Evolutionary conservation across 2,113 vertebrate genomes (phyloP), one percentile per base, ranked within the genome.

Genomic region (Stegastes partitus): DNA sequence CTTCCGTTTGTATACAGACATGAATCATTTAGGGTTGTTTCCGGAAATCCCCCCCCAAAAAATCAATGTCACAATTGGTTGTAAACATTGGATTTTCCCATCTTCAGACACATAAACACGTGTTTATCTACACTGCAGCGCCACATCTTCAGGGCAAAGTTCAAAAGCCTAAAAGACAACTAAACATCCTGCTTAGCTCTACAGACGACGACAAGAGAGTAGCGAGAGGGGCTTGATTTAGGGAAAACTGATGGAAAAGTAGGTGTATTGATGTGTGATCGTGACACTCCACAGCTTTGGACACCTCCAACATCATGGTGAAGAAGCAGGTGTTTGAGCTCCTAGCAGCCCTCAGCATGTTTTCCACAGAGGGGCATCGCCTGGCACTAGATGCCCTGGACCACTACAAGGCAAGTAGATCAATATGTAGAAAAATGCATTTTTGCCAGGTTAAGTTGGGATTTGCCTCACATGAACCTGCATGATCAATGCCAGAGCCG

Each of bases 251-350:
- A 54, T 25, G 8, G 11, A 11, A 26, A 61, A 64, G 51, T 11
- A 31, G 25, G 15, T n/a, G 15, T 51, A 21, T 0, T 77, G 22
- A 84, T 73, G 65, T 28, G 15, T 85, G 44, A 26, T 70, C 53
- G 21, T 85, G 64, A 65, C 68, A 26, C 65, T 79, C 66, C 76
- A 2, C 93, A 99, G 98, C 98, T 23, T 91, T 99, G 92, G 98
- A 99, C 86, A 99, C 98, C 0, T 96, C 97, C 45, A 99, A 99
- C 58, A 95, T 95, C 51, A 99, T 98, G 97, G 98, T 99, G 81
- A 99, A 99, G 94, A 99, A 96, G 91, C 98, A 99, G 87, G 97
- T 99, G 76, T 99, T 98, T 91, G 98, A 99, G 83, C 95, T 99
- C 23, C 93, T 99, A 51, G 97, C 98, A 0, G 98, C 98, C 39